phyloP scores from a whole-genome alignment of 2,888 invertebrate species.

The Tipula confusa region DNA sequence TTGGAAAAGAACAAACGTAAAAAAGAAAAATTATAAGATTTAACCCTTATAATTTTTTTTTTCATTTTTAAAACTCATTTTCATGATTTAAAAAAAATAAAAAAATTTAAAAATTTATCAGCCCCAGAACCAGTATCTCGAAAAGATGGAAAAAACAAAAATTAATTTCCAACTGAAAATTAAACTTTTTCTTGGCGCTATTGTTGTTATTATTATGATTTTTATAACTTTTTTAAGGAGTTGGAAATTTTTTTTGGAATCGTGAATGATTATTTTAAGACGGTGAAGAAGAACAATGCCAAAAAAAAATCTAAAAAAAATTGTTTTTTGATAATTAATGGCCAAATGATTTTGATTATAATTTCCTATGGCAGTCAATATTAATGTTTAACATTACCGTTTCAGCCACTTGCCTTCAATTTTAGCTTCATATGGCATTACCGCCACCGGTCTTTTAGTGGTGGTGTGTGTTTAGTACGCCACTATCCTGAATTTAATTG shows the following conservation, averaged over 20 bases:
- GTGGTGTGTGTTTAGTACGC: too few species aligned
- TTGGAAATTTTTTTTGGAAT: not conserved
- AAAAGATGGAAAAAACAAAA: not conserved
- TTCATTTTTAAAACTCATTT: not conserved
- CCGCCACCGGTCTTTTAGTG: too few species aligned
- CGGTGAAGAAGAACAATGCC: not conserved
- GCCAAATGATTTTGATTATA: not conserved
- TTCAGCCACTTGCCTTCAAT: too few species aligned
- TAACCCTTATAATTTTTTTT: not conserved
- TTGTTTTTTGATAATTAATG: not conserved
- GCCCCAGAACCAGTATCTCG: not conserved
- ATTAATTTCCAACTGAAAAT: not conserved
- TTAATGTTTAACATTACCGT: too few species aligned
- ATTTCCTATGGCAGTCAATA: too few species aligned
- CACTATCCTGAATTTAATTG: too few species aligned
- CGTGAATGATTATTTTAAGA: not conserved
- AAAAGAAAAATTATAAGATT: constrained; percentile 6
- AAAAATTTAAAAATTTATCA: not conserved
- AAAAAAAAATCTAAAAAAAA: too few species aligned
- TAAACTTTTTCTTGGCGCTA: not conserved
- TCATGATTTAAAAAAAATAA: not conserved
- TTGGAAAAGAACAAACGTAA: not conserved
- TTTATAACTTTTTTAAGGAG: not conserved
- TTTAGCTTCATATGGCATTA: too few species aligned
- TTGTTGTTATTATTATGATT: not conserved